Evolutionary conservation across 2,113 vertebrate species (phyloP), one percentile per base, ranked within the genome.

Genomic region (Psilopsiagon aurifrons): DNA sequence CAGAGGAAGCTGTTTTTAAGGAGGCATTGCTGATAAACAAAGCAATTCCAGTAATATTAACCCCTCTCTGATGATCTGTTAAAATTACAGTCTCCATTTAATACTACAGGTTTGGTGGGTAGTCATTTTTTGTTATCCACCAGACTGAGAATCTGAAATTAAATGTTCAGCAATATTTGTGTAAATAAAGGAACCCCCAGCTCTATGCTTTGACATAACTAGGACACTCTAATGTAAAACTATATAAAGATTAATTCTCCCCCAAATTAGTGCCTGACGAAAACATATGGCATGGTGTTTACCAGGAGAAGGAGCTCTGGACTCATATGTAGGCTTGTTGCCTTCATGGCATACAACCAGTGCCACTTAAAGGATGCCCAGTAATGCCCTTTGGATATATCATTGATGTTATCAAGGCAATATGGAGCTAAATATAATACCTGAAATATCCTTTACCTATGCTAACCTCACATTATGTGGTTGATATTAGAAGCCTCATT

Each of bases 231-330:
- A 96, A 94, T 1, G 2, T 89, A 95, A 70, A 97, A 97, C 88
- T 93, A 96, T 88, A 88, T 94, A 90, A 96, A 97, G 96, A 97
- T 96, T 96, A 97, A 97, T 92, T 96, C 47, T 95, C 92, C 85
- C 80, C 84, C 44, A 95, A 97, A 94, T 92, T 76, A 75, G 74
- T 46, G 71, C 83, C 88, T 95, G 90, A 91, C 90, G 94, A 94
- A 96, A 95, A 85, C 96, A 97, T 95, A 95, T 68, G 80, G 96
- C 39, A 43, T 60, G 43, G 68, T 70, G 66, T 70, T 95, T 90
- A 83, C 88, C 83, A 76, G 83, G 80, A 76, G 27, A 57, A 97
- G 73, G 54, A 77, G 70, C 86, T 92, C 88, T 90, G 70, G 59
- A 92, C 73, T 94, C 17, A 16, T 47, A 37, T 5, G 57, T 31